These are phyloP conservation scores for Lepidurus apus DNA, from an alignment of 1,140 invertebrate species.

Conservation along the genomic window DNA sequence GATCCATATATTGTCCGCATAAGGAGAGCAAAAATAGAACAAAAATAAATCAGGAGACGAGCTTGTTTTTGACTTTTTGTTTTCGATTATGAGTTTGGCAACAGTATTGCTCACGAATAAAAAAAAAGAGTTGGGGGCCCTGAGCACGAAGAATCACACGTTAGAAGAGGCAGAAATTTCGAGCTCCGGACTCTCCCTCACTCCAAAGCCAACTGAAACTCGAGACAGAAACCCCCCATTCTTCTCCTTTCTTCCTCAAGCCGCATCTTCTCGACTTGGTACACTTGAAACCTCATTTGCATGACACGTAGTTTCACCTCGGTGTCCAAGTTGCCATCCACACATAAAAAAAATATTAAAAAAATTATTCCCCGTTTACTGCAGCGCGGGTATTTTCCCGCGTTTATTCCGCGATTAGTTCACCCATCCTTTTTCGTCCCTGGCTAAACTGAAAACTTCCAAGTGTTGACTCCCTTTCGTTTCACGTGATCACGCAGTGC, in stretches of 20 bases:
- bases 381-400: neutral
- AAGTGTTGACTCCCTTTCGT: neutral
- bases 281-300: neutral
- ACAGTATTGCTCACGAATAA: neutral
- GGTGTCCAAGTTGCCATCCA: neutral
- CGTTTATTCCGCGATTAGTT: neutral
- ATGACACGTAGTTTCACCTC: neutral
- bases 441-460: neutral
- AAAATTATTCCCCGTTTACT: neutral
- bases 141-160: too few species aligned
- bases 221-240: neutral
- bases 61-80: neutral
- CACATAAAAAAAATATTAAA: neutral
- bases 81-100: neutral
- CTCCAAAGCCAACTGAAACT: slow-evolving; percentile 13
- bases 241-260: neutral
- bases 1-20: neutral
- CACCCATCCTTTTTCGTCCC: neutral
- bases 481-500: neutral
- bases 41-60: neutral
- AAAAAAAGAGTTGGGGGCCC: neutral
- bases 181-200: neutral
- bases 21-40: neutral
- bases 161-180: neutral
- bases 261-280: neutral